Evolutionary conservation across 2,797 vertebrate species (phyloP).

Genomic region (Paedocypris micromegethes): DNA sequence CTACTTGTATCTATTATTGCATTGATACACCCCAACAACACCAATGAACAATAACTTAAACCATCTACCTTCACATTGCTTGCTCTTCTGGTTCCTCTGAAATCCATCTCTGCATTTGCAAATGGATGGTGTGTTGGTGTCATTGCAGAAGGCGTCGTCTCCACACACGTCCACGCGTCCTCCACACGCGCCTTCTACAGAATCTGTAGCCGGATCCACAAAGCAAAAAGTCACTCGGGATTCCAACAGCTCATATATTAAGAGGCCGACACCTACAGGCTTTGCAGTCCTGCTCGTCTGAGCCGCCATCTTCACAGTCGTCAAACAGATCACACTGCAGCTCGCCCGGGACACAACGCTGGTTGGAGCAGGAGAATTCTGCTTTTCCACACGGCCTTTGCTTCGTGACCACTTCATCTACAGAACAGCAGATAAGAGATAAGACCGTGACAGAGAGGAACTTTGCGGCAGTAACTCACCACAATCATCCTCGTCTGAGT

Average conservation of each 20-base stretch:
- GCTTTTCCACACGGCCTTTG: slow-evolving; percentile 73
- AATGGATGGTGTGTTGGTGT: slow-evolving; percentile 68
- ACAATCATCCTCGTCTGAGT: slow-evolving; percentile 78
- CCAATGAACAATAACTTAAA: not conserved
- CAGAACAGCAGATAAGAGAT: not conserved
- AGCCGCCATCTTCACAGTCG: slow-evolving; percentile 77
- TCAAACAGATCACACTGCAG: slow-evolving; percentile 78
- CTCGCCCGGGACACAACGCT: slow-evolving; percentile 70
- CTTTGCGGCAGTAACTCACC: slow-evolving; percentile 48
- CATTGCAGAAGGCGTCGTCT: slow-evolving; percentile 78
- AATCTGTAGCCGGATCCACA: slow-evolving; percentile 51
- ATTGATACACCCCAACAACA: no score
- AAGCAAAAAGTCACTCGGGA: not conserved
- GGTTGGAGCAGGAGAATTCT: slow-evolving; percentile 75
- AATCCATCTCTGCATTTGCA: slow-evolving; percentile 81
- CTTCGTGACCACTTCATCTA: slow-evolving; percentile 59
- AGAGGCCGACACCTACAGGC: slow-evolving; percentile 61
- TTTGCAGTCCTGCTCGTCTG: slow-evolving; percentile 76
- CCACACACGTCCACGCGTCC: slow-evolving; percentile 74
- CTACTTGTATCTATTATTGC: no score
- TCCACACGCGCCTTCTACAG: slow-evolving; percentile 67
- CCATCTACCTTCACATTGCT: slow-evolving; percentile 77
- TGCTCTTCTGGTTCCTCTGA: slow-evolving; percentile 73
- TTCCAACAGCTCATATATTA: not conserved
- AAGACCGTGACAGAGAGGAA: not conserved